These are phyloP conservation scores for Conistra vaccinii DNA, from an alignment of 2,888 invertebrate species.

Conservation along the genomic window DNA sequence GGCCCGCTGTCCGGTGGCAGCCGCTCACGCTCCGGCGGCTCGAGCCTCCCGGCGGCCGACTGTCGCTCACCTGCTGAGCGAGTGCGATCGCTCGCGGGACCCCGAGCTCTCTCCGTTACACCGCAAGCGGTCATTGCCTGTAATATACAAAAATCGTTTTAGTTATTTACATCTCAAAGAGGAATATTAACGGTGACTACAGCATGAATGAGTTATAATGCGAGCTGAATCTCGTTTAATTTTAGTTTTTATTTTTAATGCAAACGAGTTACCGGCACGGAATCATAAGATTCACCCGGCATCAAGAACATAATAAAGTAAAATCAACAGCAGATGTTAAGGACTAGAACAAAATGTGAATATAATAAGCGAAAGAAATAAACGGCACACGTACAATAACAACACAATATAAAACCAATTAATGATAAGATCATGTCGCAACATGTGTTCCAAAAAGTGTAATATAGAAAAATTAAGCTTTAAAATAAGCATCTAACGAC, in stretches of 20 bases:
- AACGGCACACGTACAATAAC: slow-evolving; percentile 71
- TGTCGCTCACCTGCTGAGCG: slow-evolving; percentile 93
- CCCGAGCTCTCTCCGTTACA: slow-evolving; percentile 83
- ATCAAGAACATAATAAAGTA: slow-evolving; percentile 28
- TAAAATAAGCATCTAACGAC: slow-evolving; percentile 80
- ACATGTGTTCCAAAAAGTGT: slow-evolving; percentile 76
- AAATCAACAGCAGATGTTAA: slow-evolving; percentile 66
- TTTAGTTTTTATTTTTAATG: slow-evolving; percentile 29
- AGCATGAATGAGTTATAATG: slow-evolving; percentile 45
- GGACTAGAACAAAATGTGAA: slow-evolving; percentile 51
- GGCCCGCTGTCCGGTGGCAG: slow-evolving; percentile 61
- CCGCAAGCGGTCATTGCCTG: slow-evolving; percentile 88
- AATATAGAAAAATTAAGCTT: slow-evolving; percentile 75
- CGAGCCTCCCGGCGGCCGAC: slow-evolving; percentile 67
- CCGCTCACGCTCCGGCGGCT: slow-evolving; percentile 52
- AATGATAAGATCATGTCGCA: slow-evolving; percentile 78
- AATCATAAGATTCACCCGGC: slow-evolving; percentile 33
- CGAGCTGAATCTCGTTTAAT: slow-evolving; percentile 18
- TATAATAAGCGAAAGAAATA: slow-evolving; percentile 66
- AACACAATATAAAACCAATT: slow-evolving; percentile 79
- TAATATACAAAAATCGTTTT: slow-evolving; percentile 39
- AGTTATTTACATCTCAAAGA: background rate
- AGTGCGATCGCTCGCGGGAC: slow-evolving; percentile 90
- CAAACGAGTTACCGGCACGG: slow-evolving; percentile 8
- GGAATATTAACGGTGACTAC: slow-evolving; percentile 2